Base-by-base conservation (phyloP, 2,113 vertebrate species). In the Raja brachyura region DNA sequence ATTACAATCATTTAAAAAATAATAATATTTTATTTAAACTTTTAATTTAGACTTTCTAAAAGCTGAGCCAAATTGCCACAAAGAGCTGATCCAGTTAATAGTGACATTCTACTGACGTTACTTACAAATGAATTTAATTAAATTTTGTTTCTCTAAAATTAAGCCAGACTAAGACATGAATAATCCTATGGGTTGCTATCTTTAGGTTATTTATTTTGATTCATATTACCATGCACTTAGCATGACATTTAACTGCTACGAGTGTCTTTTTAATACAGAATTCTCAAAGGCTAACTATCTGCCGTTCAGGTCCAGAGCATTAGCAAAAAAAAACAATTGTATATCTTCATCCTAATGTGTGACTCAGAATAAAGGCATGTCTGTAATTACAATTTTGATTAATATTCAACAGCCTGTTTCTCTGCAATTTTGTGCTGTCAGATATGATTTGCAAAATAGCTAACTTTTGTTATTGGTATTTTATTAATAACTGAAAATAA, bases 11-110 rank as follows among this genome's bases (percentile, higher is more conserved):
- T 6, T 86, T 86, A 28, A 63, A 13, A 18, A 18, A 13, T 28
- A 4, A 8, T 66, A 1, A 48, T 48, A 48, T 86, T 68, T 14
- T 48, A 14, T 90, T 90, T 70, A 6, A 73, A 54, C 59, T 68
- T 92, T 39, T 33, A 73, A 92, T 92, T 92, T 70, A 74, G 61
- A 70, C 25, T 70, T 88, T 92, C 68, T 20, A 92, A 92, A 31
- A 22, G 39, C 68, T 25, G 39, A 74, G 33, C 39, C n/a, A 54
- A 48, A 54, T 33, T 74, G 31, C 73, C 4, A 28, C 20, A 48
- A 92, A 73, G 54, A 74, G 39, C 25, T 22, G 20, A 13, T 20
- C 18, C 25, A 74, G 18, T 31, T 73, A 54, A 16, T 39, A 92
- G 8, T 48, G 88, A 73, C 20, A 4, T 74, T 73, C 31, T 22